Evolutionary conservation across 2,797 vertebrate species (phyloP), one percentile per base, ranked within the genome.

Genomic region (Cheirogaleus major): DNA sequence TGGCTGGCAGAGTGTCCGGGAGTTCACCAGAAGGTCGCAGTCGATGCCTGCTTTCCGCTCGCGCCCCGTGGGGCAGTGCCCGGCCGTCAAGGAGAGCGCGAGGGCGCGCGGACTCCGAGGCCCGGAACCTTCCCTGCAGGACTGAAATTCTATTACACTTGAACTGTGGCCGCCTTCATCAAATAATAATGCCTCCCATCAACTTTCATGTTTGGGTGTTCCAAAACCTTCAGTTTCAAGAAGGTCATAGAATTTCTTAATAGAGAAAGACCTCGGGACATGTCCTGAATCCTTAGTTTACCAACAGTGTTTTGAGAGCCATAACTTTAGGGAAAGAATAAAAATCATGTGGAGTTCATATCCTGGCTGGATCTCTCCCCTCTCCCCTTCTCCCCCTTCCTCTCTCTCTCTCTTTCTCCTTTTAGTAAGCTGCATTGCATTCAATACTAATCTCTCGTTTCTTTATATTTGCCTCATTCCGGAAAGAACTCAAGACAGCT

Each of bases 161-260:
- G 67, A 80, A 23, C 75, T 15, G 45, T 23, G 59, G 45, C 35
- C 27, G 72, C 27, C n/a, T 0, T 57, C 4, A 0, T 50, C 89
- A 82, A 41, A 57, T 85, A 65, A 82, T 14, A 80, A 18, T 0
- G 11, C 57, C 32, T 23, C 59, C 83, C 48, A 52, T 48, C 65
- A 87, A 27, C 72, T 69, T 43, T 82, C 27, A 59, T 22, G 81
- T 73, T 55, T 76, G 3, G 2, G 5, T 48, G 55, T 91, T 94
- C 73, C 67, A 67, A 69, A 89, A 43, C 57, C 75, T 88, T 83
- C 7, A 1, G 82, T 89, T 84, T 76, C 83, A 57, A 70, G 78
- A 94, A 95, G 92, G 92, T 32, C 43, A 35, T 45, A 50, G 78
- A 32, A 76, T 95, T 76, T 94, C 85, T 93, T 75, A 50, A 50